These are phyloP conservation scores for Drosophila rubida DNA, from an alignment of 2,888 invertebrate species.

Conservation along the genomic window DNA sequence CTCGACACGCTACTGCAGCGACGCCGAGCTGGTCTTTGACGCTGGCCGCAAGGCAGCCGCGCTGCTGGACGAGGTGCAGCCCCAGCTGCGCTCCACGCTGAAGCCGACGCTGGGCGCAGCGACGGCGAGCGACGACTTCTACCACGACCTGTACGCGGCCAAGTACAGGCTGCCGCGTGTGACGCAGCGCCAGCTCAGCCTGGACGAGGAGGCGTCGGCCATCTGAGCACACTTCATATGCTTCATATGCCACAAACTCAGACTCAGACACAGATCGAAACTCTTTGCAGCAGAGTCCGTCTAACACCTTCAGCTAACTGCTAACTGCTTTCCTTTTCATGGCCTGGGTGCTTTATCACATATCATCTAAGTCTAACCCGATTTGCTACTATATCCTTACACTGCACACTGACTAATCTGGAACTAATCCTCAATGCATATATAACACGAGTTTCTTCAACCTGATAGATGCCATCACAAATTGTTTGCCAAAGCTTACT, in stretches of 20 bases:
- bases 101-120: conserved; percentile 70
- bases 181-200: conserved; percentile 55
- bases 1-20: conserved; percentile 61
- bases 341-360: conserved; percentile 25
- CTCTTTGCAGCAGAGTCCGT: conserved; percentile 45
- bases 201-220: conserved; percentile 57
- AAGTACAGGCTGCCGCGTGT: conserved; percentile 66
- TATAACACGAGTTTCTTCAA: conserved; percentile 14
- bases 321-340: conserved; percentile 19
- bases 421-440: background rate
- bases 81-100: conserved; percentile 85
- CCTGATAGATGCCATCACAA: conserved; percentile 60
- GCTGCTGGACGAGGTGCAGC: conserved; percentile 85
- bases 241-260: no score
- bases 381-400: background rate
- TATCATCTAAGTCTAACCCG: conserved; percentile 18
- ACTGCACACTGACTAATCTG: conserved; percentile 16
- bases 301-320: conserved; percentile 27
- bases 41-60: conserved; percentile 75
- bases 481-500: conserved; percentile 67
- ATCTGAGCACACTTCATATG: conserved; percentile 46
- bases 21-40: conserved; percentile 66
- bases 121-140: conserved; percentile 54
- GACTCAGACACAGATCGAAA: no score
- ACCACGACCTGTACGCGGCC: conserved; percentile 66